Conservation (phyloP, 2,113 vertebrate genomes). For the Plotosus lineatus region DNA sequence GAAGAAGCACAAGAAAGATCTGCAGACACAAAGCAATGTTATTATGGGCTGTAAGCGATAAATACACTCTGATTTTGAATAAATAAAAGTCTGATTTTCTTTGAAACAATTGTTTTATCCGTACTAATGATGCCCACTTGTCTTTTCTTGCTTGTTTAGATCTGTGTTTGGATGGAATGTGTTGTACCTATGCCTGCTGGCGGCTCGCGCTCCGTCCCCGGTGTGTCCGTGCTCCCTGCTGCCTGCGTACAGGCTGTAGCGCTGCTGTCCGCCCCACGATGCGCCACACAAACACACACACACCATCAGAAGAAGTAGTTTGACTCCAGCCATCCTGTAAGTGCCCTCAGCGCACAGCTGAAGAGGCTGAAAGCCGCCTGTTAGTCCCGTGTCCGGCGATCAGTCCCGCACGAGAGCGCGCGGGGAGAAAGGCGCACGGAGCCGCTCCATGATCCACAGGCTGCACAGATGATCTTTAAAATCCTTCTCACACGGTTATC, state of each 20-base stretch:
- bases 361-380: not conserved
- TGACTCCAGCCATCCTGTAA: slow-evolving; percentile 53
- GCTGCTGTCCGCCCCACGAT: slow-evolving; percentile 54
- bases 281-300: slow-evolving; percentile 44
- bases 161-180: not conserved
- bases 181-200: slow-evolving; percentile 61
- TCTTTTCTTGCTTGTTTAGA: not conserved
- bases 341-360: not conserved
- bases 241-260: slow-evolving; percentile 57
- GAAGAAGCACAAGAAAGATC: no score
- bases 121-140: no score
- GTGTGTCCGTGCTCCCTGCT: slow-evolving; percentile 46
- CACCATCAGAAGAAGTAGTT: slow-evolving; percentile 42
- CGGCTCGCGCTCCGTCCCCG: slow-evolving; percentile 53
- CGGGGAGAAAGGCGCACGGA: not conserved
- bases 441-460: slow-evolving; percentile 3
- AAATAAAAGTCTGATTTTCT: not conserved
- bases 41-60: not conserved
- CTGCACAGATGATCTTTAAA: not conserved
- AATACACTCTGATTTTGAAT: not conserved
- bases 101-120: not conserved
- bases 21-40: not conserved
- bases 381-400: not conserved
- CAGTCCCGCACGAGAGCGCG: not conserved
- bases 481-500: not conserved